Percentiles rank a stretch among this genome's conserved stretches.
Evolutionary conservation across 2,797 vertebrate genomes (phyloP).

Genomic region (Argya squamiceps): DNA sequence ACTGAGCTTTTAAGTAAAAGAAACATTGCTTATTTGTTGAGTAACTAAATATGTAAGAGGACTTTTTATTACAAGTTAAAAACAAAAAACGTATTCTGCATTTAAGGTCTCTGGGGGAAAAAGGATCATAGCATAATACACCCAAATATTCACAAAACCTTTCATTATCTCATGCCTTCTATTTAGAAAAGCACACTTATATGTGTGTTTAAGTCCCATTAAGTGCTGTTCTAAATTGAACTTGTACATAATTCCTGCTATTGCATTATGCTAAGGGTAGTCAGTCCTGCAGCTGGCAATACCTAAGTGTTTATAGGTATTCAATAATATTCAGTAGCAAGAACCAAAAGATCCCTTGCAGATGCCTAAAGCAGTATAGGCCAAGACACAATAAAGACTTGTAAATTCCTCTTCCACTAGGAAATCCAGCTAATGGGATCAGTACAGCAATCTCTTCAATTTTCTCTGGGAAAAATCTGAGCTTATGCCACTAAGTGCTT

Average conservation of each 20-base stretch:
- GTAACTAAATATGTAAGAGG: neutral
- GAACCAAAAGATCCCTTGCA: neutral
- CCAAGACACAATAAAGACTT: neutral
- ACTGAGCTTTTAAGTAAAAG: neutral
- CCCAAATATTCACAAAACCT: neutral
- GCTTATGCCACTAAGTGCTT: slow-evolving; percentile 33
- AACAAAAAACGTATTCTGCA: neutral
- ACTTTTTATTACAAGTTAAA: neutral
- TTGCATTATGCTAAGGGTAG: neutral
- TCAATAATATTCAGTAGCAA: neutral
- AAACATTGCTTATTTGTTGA: neutral
- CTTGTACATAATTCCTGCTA: neutral
- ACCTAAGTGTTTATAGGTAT: neutral
- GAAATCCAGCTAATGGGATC: neutral
- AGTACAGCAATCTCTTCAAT: neutral
- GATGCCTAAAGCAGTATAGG: neutral
- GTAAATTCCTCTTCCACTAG: neutral
- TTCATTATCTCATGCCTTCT: neutral
- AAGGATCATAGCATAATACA: neutral
- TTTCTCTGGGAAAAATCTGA: slow-evolving; percentile 5
- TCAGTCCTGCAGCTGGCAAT: neutral
- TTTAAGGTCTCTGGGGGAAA: neutral
- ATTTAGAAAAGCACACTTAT: neutral
- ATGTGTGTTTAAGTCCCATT: neutral
- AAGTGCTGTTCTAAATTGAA: neutral